Evolutionary conservation across 2,888 invertebrate species (phyloP).

Genomic region (Drosophila gaucha): DNA sequence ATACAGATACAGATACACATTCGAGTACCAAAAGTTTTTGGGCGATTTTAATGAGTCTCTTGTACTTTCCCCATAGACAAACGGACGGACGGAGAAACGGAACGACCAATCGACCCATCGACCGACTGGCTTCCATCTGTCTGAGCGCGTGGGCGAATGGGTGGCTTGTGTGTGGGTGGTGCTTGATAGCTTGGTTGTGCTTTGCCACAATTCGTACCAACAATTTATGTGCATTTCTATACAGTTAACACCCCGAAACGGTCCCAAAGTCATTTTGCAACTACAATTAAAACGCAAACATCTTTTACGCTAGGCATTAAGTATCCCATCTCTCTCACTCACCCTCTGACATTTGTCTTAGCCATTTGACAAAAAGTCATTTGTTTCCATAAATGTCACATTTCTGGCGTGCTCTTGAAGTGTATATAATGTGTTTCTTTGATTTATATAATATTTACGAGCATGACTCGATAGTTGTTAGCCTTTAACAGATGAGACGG

Average conservation of each 20-base stretch:
- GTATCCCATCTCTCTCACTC: slow-evolving; percentile 1
- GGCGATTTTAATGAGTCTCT: slow-evolving; percentile 40
- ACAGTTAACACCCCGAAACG: slow-evolving; percentile 59
- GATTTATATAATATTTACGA: slow-evolving; percentile 66
- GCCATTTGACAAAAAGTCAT: slow-evolving; percentile 59
- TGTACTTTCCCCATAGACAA: slow-evolving; percentile 36
- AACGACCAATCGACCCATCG: slow-evolving; percentile 19
- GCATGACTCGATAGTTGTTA: slow-evolving; percentile 39
- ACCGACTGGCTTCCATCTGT: slow-evolving; percentile 36
- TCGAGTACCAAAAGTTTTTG: slow-evolving; percentile 20
- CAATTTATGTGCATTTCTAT: slow-evolving; percentile 69
- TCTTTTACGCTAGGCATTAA: slow-evolving; percentile 25
- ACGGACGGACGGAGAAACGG: not conserved
- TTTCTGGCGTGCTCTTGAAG: slow-evolving; percentile 44
- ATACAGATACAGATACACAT: slow-evolving; percentile 11
- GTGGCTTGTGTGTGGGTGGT: slow-evolving; percentile 25
- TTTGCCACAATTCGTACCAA: slow-evolving; percentile 29
- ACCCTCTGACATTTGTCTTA: slow-evolving; percentile 25
- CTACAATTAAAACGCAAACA: slow-evolving; percentile 70
- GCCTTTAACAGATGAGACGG: slow-evolving; percentile 22
- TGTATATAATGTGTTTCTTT: slow-evolving; percentile 57
- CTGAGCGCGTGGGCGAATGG: slow-evolving; percentile 35
- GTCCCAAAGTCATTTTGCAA: slow-evolving; percentile 61
- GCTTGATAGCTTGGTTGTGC: slow-evolving; percentile 23
- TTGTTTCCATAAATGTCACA: slow-evolving; percentile 74